Evolutionary conservation across 2,797 vertebrate genomes (phyloP).

Genomic region (Chaenodraco wilsoni): DNA sequence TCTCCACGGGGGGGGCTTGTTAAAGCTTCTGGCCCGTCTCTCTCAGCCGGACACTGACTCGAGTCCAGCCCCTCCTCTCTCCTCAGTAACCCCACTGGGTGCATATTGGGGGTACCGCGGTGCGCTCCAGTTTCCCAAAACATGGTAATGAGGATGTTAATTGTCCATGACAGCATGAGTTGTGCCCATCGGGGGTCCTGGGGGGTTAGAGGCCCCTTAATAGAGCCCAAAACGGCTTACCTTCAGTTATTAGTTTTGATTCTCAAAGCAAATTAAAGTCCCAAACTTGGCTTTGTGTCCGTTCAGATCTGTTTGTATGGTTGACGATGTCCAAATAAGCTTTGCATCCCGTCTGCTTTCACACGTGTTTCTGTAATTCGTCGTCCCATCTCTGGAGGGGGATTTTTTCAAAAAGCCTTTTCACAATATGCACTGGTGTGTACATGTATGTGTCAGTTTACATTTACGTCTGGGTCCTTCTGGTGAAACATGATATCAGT

Average conservation of each 20-base stretch:
- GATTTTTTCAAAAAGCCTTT: constrained; percentile 53
- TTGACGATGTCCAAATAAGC: constrained; percentile 58
- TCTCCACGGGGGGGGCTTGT: constrained; percentile 46
- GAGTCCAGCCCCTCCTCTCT: constrained; percentile 61
- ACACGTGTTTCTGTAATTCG: constrained; percentile 67
- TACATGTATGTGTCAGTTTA: constrained; percentile 72
- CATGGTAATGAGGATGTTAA: constrained; percentile 86
- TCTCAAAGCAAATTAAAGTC: constrained; percentile 67
- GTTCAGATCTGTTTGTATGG: constrained; percentile 50
- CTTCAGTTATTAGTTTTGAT: constrained; percentile 66
- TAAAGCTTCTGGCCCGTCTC: constrained; percentile 57
- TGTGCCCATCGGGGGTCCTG: constrained; percentile 71
- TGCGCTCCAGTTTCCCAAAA: constrained; percentile 77
- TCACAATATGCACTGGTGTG: constrained; percentile 72
- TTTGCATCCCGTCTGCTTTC: constrained; percentile 42
- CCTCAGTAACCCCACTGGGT: constrained; percentile 64
- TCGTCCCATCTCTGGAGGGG: constrained; percentile 49
- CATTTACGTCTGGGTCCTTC: constrained; percentile 66
- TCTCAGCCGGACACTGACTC: constrained; percentile 65
- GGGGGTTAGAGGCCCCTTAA: constrained; percentile 49
- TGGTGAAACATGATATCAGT: constrained; percentile 61
- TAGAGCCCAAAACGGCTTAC: constrained; percentile 64
- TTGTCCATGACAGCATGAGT: constrained; percentile 81
- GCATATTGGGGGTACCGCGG: constrained; percentile 65
- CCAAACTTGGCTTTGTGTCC: constrained; percentile 37